Evolutionary conservation across 2,888 invertebrate species (phyloP).

Genomic region (Thymelicus acteon): DNA sequence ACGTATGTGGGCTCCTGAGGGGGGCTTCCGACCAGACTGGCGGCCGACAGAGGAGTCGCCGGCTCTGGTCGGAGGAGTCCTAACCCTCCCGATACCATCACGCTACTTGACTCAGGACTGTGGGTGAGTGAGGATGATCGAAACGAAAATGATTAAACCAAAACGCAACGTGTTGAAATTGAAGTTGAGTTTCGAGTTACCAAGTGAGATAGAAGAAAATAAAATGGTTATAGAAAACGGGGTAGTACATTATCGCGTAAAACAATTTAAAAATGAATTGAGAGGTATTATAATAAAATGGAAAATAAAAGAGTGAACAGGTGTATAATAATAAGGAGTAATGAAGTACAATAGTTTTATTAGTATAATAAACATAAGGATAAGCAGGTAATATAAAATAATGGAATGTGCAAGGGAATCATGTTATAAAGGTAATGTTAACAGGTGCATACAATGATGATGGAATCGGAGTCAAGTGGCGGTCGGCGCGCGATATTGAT

Average conservation of each 20-base stretch:
- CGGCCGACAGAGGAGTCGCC: slow-evolving; percentile 76
- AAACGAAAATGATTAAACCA: not conserved
- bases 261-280: not conserved
- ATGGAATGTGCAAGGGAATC: slow-evolving; percentile 38
- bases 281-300: not conserved
- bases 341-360: no score
- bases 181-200: no score
- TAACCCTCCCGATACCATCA: slow-evolving; percentile 78
- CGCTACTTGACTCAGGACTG: slow-evolving; percentile 85
- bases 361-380: no score
- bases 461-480: slow-evolving; percentile 66
- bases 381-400: slow-evolving; percentile 28
- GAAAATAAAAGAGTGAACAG: slow-evolving; percentile 26
- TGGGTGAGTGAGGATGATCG: not conserved
- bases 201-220: not conserved
- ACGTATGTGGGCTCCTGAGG: slow-evolving; percentile 97
- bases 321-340: no score
- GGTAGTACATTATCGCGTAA: no score
- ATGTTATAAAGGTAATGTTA: slow-evolving; percentile 8
- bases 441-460: not conserved
- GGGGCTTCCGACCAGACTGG: slow-evolving; percentile 83
- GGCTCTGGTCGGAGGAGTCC: slow-evolving; percentile 83
- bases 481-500: slow-evolving; percentile 54
- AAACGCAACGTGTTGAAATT: no score
- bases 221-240: not conserved